Evolutionary conservation across 30 jellyfish, hydroid and myxozoan genomes (phyloP), one percentile per base, ranked within the genome.

Genomic region (Morbakka virulenta): DNA sequence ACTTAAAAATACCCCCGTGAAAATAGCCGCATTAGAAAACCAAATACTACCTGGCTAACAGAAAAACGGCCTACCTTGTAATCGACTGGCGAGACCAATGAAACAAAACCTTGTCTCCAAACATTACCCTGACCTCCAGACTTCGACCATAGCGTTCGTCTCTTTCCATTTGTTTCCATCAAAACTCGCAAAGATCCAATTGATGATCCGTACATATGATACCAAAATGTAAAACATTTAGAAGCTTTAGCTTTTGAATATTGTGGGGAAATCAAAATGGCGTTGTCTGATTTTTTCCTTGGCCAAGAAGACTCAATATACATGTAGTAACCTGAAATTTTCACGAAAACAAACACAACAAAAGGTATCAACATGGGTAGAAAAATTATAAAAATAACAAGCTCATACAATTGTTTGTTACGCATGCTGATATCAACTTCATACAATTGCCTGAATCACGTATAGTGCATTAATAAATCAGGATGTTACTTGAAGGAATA

Each of bases 301-400:
- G 98, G 98, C 3, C 81, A 62, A n/a, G 98, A 91, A 66, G 98
- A 77, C 69, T 91, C 98, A 52, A 91, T 91, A 80, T 84, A 91
- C 84, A 91, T 65, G 79, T 91, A 91, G 76, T 85, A 86, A 2
- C 98, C 98, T 52, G 32, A 32, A 50, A 33, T 25, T 0, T 23
- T 21, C 9, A 4, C 20, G 21, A 17, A 24, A 64, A 20, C 29
- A 63, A 50, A 35, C 3, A 21, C 3, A 26, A 20, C 76, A 20
- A 17, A 33, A 35, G 2, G 74, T 9, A 14, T 71, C 3, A n/a
- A 73, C 35, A 0, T n/a, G n/a, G 14, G 13, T 34, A 22, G 80
- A 33, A 2, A 68, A 27, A 76, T 0, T 33, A 50, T 24, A 9
- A 74, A 12, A 12, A 53, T 4, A 52, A 27, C n/a, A n/a, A n/a